Evolutionary conservation across 2,888 invertebrate genomes (phyloP), one percentile per base, ranked within the genome.

Genomic region (Diachrysia chrysitis): DNA sequence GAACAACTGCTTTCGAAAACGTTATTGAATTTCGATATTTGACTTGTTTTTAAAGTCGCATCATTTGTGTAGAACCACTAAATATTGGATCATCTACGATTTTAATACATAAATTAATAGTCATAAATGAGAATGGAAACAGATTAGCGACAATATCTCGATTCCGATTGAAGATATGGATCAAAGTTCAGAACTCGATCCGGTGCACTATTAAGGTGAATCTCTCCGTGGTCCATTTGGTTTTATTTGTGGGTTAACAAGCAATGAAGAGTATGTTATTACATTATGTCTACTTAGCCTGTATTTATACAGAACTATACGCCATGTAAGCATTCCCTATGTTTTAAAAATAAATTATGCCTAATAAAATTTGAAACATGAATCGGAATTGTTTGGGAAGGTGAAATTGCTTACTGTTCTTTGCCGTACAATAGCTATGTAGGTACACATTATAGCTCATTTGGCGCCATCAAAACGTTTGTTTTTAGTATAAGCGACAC

Each of bases 401-500:
- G 66, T 76, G 62, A 64, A 69, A 71, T 70, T 67, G 32, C 48
- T 66, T 63, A 35, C 62, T 61, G 32, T 67, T 62, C 14, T 63
- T 25, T 37, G 60, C 60, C 32, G 62, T 55, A 82, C 66, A 77
- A 74, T 67, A 65, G 73, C 59, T 55, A 56, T 32, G 35, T 64
- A 71, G 63, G 61, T 61, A 74, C 37, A 42, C 63, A 77, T 82
- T 77, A 71, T 64, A 75, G 68, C 63, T 76, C 63, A 72, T 81
- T 76, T 83, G 81, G 73, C 71, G 82, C 76, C 72, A 81, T 78
- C 73, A 81, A 78, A 80, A 75, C 75, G 70, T 76, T 72, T 75
- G 78, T 83, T 83, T 80, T 77, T 81, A 77, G 76, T 82, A 70
- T 51, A 71, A 82, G 77, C 71, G 79, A 84, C 84, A 83, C 66